Evolutionary conservation across 2,797 vertebrate genomes (phyloP).

Genomic region (Zenarchopterus dispar): DNA sequence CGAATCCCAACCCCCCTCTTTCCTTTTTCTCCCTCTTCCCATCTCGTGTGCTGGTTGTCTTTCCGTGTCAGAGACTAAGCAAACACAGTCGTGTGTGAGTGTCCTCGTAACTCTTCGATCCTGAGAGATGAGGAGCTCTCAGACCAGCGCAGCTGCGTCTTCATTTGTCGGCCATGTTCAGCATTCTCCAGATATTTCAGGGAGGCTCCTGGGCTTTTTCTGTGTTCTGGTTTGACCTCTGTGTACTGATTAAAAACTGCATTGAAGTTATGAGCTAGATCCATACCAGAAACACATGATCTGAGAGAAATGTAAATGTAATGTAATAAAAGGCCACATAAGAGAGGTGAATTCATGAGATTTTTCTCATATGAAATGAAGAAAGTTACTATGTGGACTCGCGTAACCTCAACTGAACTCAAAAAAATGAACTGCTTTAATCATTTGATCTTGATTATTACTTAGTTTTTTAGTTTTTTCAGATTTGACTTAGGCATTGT

Average conservation of each 20-base stretch:
- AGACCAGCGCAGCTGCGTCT: conserved; percentile 70
- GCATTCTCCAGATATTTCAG: conserved; percentile 73
- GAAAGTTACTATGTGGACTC: too few species aligned
- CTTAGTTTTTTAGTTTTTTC: too few species aligned
- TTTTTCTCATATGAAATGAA: too few species aligned
- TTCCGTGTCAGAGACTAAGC: conserved; percentile 82
- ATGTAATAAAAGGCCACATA: background rate
- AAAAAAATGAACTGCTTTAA: too few species aligned
- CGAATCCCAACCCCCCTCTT: conserved; percentile 19
- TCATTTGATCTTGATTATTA: too few species aligned
- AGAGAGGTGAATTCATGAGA: too few species aligned
- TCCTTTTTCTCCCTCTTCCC: conserved; percentile 29
- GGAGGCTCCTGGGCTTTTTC: conserved; percentile 65
- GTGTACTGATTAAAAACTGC: conserved; percentile 20
- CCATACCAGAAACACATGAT: background rate
- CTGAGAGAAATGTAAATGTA: background rate
- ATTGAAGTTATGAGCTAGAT: conserved; percentile 3
- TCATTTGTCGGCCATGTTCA: conserved; percentile 71
- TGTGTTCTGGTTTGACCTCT: conserved; percentile 64
- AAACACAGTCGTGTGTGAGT: conserved; percentile 77
- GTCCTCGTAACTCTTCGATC: conserved; percentile 69
- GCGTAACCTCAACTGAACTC: too few species aligned
- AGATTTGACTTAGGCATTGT: too few species aligned
- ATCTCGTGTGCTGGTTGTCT: conserved; percentile 67
- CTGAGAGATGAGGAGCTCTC: conserved; percentile 63